Base-by-base conservation (phyloP, 2,888 invertebrate genomes). In the Ametastegia equiseti region DNA sequence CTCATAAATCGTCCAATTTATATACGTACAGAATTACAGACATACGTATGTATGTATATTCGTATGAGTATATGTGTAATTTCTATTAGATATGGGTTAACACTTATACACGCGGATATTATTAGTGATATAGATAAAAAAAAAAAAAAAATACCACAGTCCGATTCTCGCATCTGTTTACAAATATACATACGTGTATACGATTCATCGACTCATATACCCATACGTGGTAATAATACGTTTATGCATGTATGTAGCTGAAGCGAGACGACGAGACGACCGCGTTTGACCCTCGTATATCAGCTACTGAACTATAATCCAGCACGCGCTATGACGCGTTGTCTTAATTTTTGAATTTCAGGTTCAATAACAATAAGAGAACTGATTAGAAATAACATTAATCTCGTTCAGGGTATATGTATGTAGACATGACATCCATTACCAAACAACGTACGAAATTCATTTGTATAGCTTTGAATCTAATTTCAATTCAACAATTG, bases 251-350 rank as follows among this genome's bases (percentile, higher is more conserved):
- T 65, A 36, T 65, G 36, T 19, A n/a, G n/a, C n/a, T 54, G 9
- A 9, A 6, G 42, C 6, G 19, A 11, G 39, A 39, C 9, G 65
- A 39, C n/a, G n/a, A 65, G 57, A 57, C 30, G 36, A n/a, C 85
- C 86, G 85, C 88, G 87, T 86, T 89, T 88, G 89, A 90, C 89
- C 88, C 87, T 57, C 57, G 75, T 50, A 84, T 87, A 88, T 88
- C 88, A 57, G 82, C 84, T 75, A 81, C 84, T 87, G 89, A 85
- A 87, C 87, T 88, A 86, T 87, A 88, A 89, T 89, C 87, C 88
- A 83, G 39, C 50, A 75, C 36, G 27, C 79, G 80, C 75, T 82
- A 83, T 88, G 87, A 88, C 88, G 87, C 23, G 23, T 36, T 75
- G 1, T 33, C 19, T 19, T 54, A 54, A 75, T 75, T 75, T 75